These are phyloP conservation scores for Labeo catla DNA, from an alignment of 2,113 vertebrate genomes.

Conservation along the genomic window DNA sequence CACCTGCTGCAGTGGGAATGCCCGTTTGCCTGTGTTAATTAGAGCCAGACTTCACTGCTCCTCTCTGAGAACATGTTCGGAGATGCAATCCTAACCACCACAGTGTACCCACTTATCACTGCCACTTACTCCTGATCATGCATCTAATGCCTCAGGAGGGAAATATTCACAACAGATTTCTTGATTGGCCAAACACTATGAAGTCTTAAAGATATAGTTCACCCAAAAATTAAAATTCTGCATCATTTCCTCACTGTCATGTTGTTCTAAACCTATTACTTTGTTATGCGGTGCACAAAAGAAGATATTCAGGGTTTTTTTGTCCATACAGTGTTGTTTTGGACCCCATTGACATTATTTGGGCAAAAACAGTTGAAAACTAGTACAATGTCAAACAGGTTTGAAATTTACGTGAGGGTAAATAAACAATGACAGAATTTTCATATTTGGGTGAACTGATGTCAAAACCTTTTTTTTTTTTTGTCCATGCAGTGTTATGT, in stretches of 20 bases:
- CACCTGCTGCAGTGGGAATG: constrained; percentile 56
- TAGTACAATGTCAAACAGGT: background rate
- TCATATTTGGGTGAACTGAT: too few relatives aligned
- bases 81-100: constrained; percentile 41
- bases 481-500: background rate
- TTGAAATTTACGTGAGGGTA: too few relatives aligned
- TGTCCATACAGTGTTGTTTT: too few relatives aligned
- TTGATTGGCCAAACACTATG: background rate
- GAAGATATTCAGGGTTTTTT: background rate
- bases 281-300: background rate
- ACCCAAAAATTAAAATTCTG: background rate
- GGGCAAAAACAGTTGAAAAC: background rate
- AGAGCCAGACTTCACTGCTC: constrained; percentile 51
- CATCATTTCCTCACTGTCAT: background rate
- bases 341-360: background rate
- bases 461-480: background rate
- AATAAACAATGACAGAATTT: too few relatives aligned
- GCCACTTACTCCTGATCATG: constrained; percentile 26
- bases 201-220: background rate
- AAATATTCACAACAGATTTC: background rate
- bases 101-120: constrained; percentile 32
- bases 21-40: constrained; percentile 48
- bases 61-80: constrained; percentile 42
- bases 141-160: background rate
- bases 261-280: background rate